Base-by-base conservation (phyloP, 2,797 vertebrate genomes). In the Gobionotothen gibberifrons region DNA sequence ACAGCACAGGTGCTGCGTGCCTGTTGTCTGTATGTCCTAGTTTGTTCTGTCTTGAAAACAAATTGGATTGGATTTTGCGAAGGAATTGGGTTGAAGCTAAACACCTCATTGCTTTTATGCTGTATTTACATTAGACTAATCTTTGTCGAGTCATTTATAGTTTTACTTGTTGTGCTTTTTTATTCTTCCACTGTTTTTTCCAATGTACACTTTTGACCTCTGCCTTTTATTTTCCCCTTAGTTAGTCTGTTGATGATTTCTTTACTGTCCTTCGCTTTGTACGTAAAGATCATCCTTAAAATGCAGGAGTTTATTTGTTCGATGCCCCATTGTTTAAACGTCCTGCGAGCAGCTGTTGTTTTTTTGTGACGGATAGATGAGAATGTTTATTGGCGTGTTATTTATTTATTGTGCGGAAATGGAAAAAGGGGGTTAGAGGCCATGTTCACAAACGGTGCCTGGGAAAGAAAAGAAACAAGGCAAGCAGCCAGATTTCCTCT, bases 361-460 rank as follows among this genome's bases (percentile, higher is more conserved):
- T 17, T 52, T 60, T 67, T 72, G 19, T 76, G 61, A 81, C 67
- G 47, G 54, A 82, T 79, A 81, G 76, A 79, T 66, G 69, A 85
- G 78, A 83, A 80, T 90, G 78, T 89, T 85, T 86, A 84, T 90
- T 80, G 36, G 48, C 63, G 19, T 82, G 83, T 90, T 82, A 83
- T 90, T 87, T 91, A 88, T 92, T 93, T 90, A 82, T 90, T 85
- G 72, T 84, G 85, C 90, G 90, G 85, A 90, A 91, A 90, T 89
- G 89, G 82, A 90, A 90, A 92, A 89, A 79, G 69, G 67, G 56
- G 79, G 62, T 67, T 42, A 55, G 53, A 76, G 63, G 85, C 82
- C 85, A 82, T 85, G 87, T 90, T 87, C 82, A 76, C 81, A 82
- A 83, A 84, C 69, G 72, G 77, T 85, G 5, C 85, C 76, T 88